Conservation (phyloP, 2,113 vertebrate species). For the Tringa solitaria region DNA sequence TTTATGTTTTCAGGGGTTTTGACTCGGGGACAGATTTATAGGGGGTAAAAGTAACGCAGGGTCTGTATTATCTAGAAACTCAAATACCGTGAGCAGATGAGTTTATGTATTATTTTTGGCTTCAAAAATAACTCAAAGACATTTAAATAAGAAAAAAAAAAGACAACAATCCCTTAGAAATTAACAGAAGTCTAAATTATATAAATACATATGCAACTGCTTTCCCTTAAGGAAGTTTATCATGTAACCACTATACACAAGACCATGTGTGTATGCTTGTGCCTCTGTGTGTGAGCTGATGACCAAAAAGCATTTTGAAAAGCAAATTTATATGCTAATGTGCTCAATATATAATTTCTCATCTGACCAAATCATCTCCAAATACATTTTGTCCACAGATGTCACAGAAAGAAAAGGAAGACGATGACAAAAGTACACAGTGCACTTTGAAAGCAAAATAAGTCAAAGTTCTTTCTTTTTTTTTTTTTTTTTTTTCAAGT, state of each 20-base stretch:
- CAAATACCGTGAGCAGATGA: neutral
- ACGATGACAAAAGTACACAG: conserved; percentile 19
- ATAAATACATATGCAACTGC: neutral
- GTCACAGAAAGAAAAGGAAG: neutral
- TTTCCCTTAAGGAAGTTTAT: neutral
- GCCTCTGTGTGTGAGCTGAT: neutral
- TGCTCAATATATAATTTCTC: neutral
- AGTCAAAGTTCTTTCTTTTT: neutral
- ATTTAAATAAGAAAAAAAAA: neutral
- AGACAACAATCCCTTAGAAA: neutral
- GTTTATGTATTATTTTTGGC: neutral
- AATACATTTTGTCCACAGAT: conserved; percentile 23
- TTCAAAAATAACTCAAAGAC: neutral
- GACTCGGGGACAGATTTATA: conserved; percentile 15
- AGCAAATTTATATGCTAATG: neutral
- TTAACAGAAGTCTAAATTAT: neutral
- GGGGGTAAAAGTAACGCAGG: neutral
- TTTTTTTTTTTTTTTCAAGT: neutral
- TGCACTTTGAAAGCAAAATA: conserved; percentile 34
- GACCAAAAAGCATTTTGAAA: conserved; percentile 6
- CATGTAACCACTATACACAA: neutral
- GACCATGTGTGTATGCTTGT: neutral
- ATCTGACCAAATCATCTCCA: neutral
- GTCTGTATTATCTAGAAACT: conserved; percentile 10
- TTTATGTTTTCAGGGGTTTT: conserved; percentile 27